These are phyloP conservation scores for Diplodus puntazzo DNA, from an alignment of 2,797 vertebrate genomes.

Conservation along the genomic window DNA sequence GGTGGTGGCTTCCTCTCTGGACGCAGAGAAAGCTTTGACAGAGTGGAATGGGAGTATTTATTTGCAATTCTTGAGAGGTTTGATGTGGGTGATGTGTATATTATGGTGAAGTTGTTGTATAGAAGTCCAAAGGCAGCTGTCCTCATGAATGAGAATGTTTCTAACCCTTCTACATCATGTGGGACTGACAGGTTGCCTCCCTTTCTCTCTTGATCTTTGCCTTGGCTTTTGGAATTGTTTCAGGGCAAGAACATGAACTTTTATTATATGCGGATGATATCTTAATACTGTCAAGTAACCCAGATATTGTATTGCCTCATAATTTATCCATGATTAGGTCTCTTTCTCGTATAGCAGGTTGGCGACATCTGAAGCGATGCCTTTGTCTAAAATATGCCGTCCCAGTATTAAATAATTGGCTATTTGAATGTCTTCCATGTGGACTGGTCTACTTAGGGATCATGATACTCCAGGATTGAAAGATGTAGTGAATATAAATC, in stretches of 20 bases:
- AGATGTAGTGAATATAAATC: too few species aligned
- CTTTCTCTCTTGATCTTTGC: not conserved
- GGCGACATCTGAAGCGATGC: not conserved
- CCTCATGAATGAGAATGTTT: not conserved
- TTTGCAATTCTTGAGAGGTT: conserved; percentile 1
- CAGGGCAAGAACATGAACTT: not conserved
- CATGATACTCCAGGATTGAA: too few species aligned
- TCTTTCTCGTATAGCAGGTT: not conserved
- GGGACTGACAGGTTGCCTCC: not conserved
- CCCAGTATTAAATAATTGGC: too few species aligned
- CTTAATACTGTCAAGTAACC: not conserved
- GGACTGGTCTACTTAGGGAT: too few species aligned
- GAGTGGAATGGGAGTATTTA: not conserved
- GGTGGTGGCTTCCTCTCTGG: too few species aligned
- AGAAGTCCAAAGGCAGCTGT: not conserved
- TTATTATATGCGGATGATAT: not conserved
- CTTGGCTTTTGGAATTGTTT: not conserved
- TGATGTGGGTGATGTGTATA: not conserved
- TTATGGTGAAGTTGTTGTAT: not conserved
- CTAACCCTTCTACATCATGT: not conserved
- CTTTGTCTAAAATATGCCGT: too few species aligned
- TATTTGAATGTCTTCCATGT: too few species aligned
- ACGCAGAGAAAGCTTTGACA: not conserved
- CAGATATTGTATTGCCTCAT: not conserved
- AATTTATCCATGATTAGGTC: not conserved